These are phyloP conservation scores for Drosophila nr. fundita DNA, from an alignment of 2,888 invertebrate genomes.

Conservation along the genomic window DNA sequence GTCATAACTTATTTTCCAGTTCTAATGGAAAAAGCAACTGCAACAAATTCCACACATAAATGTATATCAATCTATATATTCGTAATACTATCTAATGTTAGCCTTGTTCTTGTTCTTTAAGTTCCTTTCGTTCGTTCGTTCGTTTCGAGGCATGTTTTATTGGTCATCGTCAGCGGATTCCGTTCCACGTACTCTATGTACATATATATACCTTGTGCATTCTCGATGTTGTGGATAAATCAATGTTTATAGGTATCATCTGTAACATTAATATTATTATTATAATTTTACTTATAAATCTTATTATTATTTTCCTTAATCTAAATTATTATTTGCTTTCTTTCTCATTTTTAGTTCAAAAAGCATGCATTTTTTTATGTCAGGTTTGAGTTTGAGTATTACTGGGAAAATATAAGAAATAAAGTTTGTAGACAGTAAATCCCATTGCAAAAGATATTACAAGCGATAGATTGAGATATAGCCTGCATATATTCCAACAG, in stretches of 20 bases:
- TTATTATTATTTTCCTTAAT: neutral
- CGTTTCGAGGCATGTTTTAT: constrained; percentile 79
- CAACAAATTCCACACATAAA: constrained; percentile 55
- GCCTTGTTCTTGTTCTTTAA: constrained; percentile 73
- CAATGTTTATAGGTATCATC: constrained; percentile 77
- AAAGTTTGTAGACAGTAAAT: neutral
- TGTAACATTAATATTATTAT: constrained; percentile 49
- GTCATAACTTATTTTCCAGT: constrained; percentile 76
- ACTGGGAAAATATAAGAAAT: neutral
- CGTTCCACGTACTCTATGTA: constrained; percentile 38
- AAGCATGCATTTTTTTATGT: constrained; percentile 28
- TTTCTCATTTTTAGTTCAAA: constrained; percentile 2
- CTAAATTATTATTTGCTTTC: constrained; percentile 22
- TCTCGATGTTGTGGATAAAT: constrained; percentile 83
- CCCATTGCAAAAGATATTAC: neutral
- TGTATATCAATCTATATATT: constrained; percentile 17
- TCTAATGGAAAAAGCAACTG: constrained; percentile 74
- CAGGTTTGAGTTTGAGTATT: neutral
- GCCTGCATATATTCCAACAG: neutral
- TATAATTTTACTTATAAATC: constrained; percentile 2
- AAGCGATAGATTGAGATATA: neutral
- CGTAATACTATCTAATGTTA: constrained; percentile 47
- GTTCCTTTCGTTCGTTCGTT: constrained; percentile 60
- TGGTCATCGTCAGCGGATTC: constrained; percentile 62
- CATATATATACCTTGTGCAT: constrained; percentile 65